Evolutionary conservation across 1,140 invertebrate species (phyloP), one percentile per base, ranked within the genome.

Genomic region (Parapsyche elsis): DNA sequence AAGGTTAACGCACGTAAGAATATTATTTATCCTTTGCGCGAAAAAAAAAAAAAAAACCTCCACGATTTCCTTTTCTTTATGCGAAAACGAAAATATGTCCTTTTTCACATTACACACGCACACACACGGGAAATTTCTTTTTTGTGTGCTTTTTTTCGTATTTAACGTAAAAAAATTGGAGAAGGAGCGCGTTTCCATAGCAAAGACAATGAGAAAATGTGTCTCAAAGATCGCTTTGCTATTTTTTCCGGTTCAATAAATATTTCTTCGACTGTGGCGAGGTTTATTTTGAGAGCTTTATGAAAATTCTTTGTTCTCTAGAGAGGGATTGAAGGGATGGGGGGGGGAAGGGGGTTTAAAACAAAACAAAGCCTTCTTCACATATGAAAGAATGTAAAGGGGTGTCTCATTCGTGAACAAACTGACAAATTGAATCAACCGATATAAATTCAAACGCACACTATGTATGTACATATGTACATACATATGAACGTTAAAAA

Each of bases 191-290:
- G 49, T 53, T 1, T 53, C 49, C 16, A 2, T 5, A 12, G 12
- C 49, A 53, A 67, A 67, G 21, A 67, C 64, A 67, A 67, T 67
- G 64, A 67, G 9, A 67, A 67, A 67, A 67, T 67, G 64, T 26
- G 23, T 23, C 64, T 67, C 23, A 26, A 24, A 19, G 64, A 26
- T 12, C 19, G 64, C 64, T 67, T 67, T 67, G 64, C 64, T 67
- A 23, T 67, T 67, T 67, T 67, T 67, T 67, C 64, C 64, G 64
- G 64, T 67, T 67, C 64, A 67, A 67, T 67, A 67, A 67, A 67
- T 67, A 67, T 67, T 67, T 12, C 23, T 67, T 67, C 64, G 64
- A 67, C 21, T 67, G 64, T 67, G 23, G 64, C 21, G 21, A 67
- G 21, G 64, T 67, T 67, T 67, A 67, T 67, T 67, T 67, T 26